phyloP scores from a whole-genome alignment of 2,888 invertebrate species.

The Drosophila nigricruria region DNA sequence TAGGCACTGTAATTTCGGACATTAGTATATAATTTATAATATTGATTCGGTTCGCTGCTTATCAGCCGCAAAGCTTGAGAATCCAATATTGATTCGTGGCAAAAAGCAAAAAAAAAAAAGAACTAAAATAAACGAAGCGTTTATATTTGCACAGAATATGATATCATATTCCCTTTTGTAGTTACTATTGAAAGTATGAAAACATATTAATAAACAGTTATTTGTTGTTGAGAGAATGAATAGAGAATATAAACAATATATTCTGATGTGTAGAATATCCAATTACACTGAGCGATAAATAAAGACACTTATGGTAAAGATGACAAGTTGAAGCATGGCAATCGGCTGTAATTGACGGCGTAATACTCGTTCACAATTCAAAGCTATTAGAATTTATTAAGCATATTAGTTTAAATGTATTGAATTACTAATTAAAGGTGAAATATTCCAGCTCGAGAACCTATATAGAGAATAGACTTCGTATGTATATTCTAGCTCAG shows the following conservation, averaged over 20 bases:
- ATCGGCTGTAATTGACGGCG: neutral
- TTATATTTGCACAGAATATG: neutral
- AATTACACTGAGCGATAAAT: neutral
- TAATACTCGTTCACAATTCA: neutral
- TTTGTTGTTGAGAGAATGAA: neutral
- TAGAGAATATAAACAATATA: no score
- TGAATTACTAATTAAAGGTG: no score
- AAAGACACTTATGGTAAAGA: no score
- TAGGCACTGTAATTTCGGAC: neutral
- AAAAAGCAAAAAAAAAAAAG: neutral
- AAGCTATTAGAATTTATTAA: neutral
- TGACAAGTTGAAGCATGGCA: neutral
- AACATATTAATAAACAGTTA: neutral
- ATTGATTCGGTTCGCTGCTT: conserved; percentile 27
- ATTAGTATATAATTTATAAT: conserved; percentile 23
- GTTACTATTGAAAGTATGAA: neutral
- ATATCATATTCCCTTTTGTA: neutral
- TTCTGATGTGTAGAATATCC: neutral
- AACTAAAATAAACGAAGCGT: neutral
- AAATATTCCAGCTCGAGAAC: no score
- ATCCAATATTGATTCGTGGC: conserved; percentile 1
- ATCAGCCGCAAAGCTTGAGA: conserved; percentile 18
- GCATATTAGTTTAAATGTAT: no score
- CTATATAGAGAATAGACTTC: no score
- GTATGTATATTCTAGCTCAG: no score